Base-by-base conservation (phyloP, 2,888 invertebrate species). In the Cecidostiba fungosa region DNA sequence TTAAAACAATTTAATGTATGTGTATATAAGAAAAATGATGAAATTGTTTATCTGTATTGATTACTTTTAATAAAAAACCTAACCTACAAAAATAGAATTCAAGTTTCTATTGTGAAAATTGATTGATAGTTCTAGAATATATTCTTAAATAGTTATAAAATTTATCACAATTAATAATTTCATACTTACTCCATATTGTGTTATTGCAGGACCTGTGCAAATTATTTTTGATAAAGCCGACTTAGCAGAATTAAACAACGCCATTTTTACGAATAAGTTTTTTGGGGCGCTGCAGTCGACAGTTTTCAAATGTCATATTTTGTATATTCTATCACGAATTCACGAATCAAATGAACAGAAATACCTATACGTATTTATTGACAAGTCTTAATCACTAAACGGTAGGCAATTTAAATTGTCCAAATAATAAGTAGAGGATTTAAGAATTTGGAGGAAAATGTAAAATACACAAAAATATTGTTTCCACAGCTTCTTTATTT, bases 401-500 rank as follows among this genome's bases (percentile, higher is more conserved):
- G 14, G 62, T 23, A 23, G 3, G 50, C 50, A 16, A n/a, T 39
- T 36, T 36, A 72, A 82, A 62, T 50, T 78, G 62, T 77, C 70
- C 80, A 77, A 62, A 66, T 84, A 43, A 43, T 62, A 59, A 14
- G n/a, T n/a, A n/a, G n/a, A 70, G 69, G 69, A 82, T 66, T 77
- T 32, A 29, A 32, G 10, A 69, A 39, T 12, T 74, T 50, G 19
- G 59, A 76, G 19, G 10, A 82, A 79, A 36, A 50, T n/a, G 54
- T 32, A 77, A 50, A 32, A 84, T 74, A 84, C 72, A 62, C 50
- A 74, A 66, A 76, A 76, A 54, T 76, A 77, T 89, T 81, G 88
- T 90, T 91, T 90, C 89, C 89, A 90, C 88, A 90, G 89, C 88
- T 91, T 89, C 89, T 92, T 91, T 91, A 92, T 92, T 86, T 92